phyloP scores from a whole-genome alignment of 2,797 vertebrate species.

The Cheracebus regulus region DNA sequence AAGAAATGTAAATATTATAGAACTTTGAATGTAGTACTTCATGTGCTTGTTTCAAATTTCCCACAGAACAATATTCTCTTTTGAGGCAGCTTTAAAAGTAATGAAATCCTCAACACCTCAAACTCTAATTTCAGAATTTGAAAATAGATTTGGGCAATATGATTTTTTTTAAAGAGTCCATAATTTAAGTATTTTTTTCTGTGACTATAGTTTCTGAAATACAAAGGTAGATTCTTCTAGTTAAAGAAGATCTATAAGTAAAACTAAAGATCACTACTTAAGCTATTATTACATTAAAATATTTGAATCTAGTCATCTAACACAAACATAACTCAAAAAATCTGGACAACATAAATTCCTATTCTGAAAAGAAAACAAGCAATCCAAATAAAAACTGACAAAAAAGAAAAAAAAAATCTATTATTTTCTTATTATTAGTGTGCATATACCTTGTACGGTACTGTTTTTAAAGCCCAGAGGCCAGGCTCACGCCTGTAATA shows the following conservation, averaged over 20 bases:
- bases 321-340: not conserved
- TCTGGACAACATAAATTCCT: not conserved
- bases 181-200: not conserved
- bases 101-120: not conserved
- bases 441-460: not conserved
- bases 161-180: not conserved
- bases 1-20: constrained; percentile 28
- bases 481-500: not conserved
- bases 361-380: constrained; percentile 20
- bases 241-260: not conserved
- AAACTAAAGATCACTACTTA: constrained; percentile 51
- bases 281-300: not conserved
- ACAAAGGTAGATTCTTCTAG: not conserved
- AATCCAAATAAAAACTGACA: constrained; percentile 32
- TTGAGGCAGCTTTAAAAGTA: not conserved
- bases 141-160: not conserved
- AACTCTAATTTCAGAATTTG: constrained; percentile 17
- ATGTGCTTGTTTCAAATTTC: constrained; percentile 7
- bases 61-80: not conserved
- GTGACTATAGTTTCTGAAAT: not conserved
- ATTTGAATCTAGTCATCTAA: constrained; percentile 32
- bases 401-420: not conserved
- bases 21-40: not conserved
- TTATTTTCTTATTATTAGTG: not conserved
- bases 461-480: not conserved